A percentile compares a stretch with the other conserved stretches of the same genome.
Conservation (phyloP, 2,888 invertebrate genomes). For the Tetanocera ferruginea region DNA sequence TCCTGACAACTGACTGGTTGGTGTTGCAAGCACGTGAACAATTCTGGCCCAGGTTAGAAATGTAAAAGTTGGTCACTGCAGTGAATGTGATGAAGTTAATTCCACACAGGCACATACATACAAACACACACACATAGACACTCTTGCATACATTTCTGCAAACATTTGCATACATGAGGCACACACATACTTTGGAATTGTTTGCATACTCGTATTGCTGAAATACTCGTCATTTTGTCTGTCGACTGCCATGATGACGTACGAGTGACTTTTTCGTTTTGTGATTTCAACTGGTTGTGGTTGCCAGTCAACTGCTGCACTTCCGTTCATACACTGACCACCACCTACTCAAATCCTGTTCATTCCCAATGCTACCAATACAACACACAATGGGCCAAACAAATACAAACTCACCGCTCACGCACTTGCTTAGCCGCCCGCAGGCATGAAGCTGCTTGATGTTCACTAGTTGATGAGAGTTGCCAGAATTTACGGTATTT, state of each 20-base stretch:
- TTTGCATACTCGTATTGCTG: neutral
- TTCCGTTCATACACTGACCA: neutral
- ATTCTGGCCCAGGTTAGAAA: neutral
- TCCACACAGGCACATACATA: slow-evolving; percentile 19
- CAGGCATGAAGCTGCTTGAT: neutral
- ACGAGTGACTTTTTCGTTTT: slow-evolving; percentile 31
- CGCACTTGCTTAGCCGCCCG: neutral
- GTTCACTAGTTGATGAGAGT: neutral
- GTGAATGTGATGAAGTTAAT: slow-evolving; percentile 25
- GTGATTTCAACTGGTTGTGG: slow-evolving; percentile 30
- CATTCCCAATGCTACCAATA: neutral
- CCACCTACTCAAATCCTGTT: neutral
- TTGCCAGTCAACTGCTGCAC: slow-evolving; percentile 7
- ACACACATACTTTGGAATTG: neutral
- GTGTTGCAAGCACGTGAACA: slow-evolving; percentile 7
- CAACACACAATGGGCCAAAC: neutral
- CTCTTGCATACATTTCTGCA: neutral
- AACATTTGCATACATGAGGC: slow-evolving; percentile 16
- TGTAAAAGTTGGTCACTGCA: neutral
- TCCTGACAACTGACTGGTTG: neutral
- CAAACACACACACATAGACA: slow-evolving; percentile 20
- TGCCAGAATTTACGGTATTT: slow-evolving; percentile 2
- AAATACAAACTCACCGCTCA: neutral
- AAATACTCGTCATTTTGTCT: neutral
- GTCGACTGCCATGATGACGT: slow-evolving; percentile 11